phyloP scores from a whole-genome alignment of 2,888 invertebrate species.

The Priocnemis perturbator region DNA sequence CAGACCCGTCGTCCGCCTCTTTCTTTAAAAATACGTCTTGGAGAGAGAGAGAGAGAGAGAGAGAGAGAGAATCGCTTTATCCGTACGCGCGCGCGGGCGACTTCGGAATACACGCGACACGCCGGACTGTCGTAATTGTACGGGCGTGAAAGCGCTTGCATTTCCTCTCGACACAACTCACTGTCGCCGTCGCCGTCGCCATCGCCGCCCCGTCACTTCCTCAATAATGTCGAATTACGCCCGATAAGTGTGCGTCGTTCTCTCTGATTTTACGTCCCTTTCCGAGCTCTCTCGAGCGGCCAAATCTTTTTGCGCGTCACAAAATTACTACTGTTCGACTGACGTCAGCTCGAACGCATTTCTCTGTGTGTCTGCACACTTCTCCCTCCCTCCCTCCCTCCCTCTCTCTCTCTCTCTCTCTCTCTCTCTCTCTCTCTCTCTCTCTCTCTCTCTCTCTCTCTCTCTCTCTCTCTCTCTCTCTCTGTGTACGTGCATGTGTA shows the following conservation, averaged over 20 bases:
- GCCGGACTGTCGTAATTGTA: conserved; percentile 2
- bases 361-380: not conserved
- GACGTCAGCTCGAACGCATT: not conserved
- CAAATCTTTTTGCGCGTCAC: not conserved
- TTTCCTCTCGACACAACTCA: conserved; percentile 8
- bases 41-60: conserved; percentile 5
- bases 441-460: no score
- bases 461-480: no score
- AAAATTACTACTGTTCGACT: not conserved
- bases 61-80: conserved; percentile 16
- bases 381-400: no score
- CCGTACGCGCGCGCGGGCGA: no score
- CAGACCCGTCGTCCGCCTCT: conserved; percentile 9
- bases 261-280: no score
- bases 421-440: no score
- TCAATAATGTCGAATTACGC: no score
- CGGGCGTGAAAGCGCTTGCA: conserved; percentile 8
- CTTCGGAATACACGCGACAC: conserved; percentile 7
- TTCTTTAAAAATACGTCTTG: conserved; percentile 15
- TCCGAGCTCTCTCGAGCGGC: not conserved
- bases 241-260: no score
- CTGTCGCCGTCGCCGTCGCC: not conserved
- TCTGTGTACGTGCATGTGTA: no score
- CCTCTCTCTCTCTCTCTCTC: no score
- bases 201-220: no score